Base-by-base conservation (phyloP, 2,888 invertebrate species). In the Caenorhabditis sinica region DNA sequence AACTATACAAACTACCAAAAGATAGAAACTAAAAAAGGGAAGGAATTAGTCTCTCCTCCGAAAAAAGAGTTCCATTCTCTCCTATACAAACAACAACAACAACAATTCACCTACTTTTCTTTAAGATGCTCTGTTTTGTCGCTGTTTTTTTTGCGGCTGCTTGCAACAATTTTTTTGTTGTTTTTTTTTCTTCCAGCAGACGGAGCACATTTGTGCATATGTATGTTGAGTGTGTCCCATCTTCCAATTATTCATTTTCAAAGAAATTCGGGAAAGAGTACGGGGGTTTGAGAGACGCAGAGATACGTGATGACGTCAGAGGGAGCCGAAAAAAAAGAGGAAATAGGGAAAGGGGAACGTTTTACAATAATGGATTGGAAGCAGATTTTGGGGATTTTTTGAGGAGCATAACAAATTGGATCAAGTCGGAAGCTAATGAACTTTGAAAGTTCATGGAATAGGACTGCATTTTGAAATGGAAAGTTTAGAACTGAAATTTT, bases 201-300 rank as follows among this genome's bases (percentile, higher is more conserved):
- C 49, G 45, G 33, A 61, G 49, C 40, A 73, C 73, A 73, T 65
- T 53, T 40, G 43, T 23, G 43, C 66, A n/a, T 36, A 36, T 36
- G 63, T 40, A 17, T 33, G 25, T 49, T 61, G 61, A 72, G 72
- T 61, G 61, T 36, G 33, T 13, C 69, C 56, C 69, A 8, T 30
- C 61, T 61, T 40, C 61, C 61, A 74, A 74, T 75, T 75, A 66
- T 75, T 75, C 75, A 65, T 75, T 61, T 60, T 73, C 51, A 43
- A 53, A 56, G 25, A 40, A 65, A 69, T 5, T 33, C 25, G 17
- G 33, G 51, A 73, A 30, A 63, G 17, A 61, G 45, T 40, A 53
- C 53, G 73, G 6, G 23, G n/a, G 25, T 23, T 2, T n/a, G 43
- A 43, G 74, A 74, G 51, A 53, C 20, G 40, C 63, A 51, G 65